Evolutionary conservation across 2,888 invertebrate species (phyloP), one percentile per base, ranked within the genome.

Genomic region (Drosophila ezoana): DNA sequence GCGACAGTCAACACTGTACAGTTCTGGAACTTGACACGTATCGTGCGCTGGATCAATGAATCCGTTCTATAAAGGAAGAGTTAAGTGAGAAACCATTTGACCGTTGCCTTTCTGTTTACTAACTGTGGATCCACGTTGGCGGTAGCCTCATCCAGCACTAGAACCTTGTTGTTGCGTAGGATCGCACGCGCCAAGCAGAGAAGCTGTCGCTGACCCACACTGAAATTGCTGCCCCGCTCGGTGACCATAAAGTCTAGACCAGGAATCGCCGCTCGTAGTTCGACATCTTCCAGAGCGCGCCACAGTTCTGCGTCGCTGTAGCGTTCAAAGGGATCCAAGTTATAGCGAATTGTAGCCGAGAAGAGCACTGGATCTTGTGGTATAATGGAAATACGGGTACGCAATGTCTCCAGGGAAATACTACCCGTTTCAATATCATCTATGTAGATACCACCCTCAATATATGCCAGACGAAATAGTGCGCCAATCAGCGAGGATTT

Each of bases 1-100:
- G 98, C 98, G 37, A 98, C 97, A 0, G 98, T 98, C 41, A 98
- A 92, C 9, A 98, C 97, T 0, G 98, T 97, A 91, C 97, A 98
- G 18, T 95, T 93, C 13, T 94, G 93, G 90, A 98, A 98, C 87
- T 96, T 96, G 41, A 93, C 93, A 60, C 97, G 93, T 61, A 98
- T 97, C 0, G 97, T 97, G 89, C 93, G 94, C 91, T 97, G 98
- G 84, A 98, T 98, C 63, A 98, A 93, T 48, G 94, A 94, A 91
- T 98, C 97, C 13, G 97, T 98, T 90, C 92, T 91, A 1, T 1
- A 23, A 6, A 13, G 0, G 5, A 16, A 4, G 3, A 6, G 32
- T 9, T 23, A 11, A 11, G 0, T 6, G 18, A 1, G 8, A 4
- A 11, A 0, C 11, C 1, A 13, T 2, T n/a, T 1, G n/a, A 4